These are phyloP conservation scores for Rhabdomys dilectus DNA, from an alignment of 2,113 vertebrate species.

Conservation along the genomic window DNA sequence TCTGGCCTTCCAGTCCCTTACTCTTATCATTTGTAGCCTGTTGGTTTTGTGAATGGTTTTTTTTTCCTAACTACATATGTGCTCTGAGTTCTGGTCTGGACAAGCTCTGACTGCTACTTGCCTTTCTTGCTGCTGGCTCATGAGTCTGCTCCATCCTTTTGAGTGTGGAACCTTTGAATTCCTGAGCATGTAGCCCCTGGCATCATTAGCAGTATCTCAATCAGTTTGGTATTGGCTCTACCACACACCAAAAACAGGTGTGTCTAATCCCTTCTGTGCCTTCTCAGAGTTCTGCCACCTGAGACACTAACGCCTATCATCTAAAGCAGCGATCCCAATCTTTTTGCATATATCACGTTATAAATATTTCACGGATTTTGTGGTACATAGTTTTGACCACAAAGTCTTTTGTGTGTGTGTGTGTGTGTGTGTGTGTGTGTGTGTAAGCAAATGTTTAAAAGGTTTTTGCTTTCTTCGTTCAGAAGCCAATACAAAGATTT, in stretches of 20 bases:
- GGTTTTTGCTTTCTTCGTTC: neutral
- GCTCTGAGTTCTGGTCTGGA: neutral
- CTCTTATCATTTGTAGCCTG: neutral
- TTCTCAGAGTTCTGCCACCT: neutral
- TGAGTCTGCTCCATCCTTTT: neutral
- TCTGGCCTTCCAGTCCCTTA: neutral
- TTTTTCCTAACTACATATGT: neutral
- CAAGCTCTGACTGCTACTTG: neutral
- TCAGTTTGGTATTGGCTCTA: neutral
- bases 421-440: neutral
- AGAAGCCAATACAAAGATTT: neutral
- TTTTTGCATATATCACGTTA: neutral
- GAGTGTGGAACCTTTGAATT: neutral
- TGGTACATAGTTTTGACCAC: neutral
- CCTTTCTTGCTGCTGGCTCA: neutral
- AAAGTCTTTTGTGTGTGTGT: neutral
- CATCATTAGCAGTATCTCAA: neutral
- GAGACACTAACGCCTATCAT: slow-evolving; percentile 5
- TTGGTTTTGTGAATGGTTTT: neutral
- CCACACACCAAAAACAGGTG: neutral
- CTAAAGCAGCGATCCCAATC: neutral
- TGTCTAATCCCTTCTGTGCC: neutral
- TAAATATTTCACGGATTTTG: neutral
- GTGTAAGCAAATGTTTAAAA: slow-evolving; percentile 13
- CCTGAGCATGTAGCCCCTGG: neutral